Base-by-base conservation (phyloP, 2,113 vertebrate genomes). In the Crypturellus undulatus region DNA sequence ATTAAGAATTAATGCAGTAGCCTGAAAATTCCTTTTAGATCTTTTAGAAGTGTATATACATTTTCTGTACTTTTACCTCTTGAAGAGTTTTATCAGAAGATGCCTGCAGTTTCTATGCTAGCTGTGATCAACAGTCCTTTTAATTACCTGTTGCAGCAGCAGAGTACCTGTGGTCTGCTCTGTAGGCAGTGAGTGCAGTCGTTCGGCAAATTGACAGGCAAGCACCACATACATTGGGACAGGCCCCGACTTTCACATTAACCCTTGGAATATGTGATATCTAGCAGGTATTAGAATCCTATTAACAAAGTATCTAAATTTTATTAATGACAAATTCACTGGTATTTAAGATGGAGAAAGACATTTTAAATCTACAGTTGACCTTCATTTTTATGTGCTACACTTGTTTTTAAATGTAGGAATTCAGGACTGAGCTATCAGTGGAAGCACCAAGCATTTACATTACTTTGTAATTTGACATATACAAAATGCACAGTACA, bases 161-260 rank as follows among this genome's bases (percentile, higher is more conserved):
- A 0, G 22, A 40, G 19, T 42, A 32, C 17, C 47, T 67, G 0
- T 10, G 24, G 8, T 79, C 25, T 75, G 25, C 22, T 51, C 20
- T 65, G 34, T 30, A 52, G 38, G 5, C 30, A 0, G 0, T 25
- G 12, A 16, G 18, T 0, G 0, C 19, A 45, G 16, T 25, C 47
- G 16, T 8, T 51, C 12, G 43, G 32, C 59, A 28, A 77, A 28
- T 0, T 2, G 8, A 60, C 28, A 77, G 12, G 43, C 45, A 49
- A 73, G 26, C 19, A 32, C 21, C 52, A 38, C 6, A 14, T 73
- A 51, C n/a, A 16, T 45, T 73, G 80, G 22, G 5, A 12, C 85
- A 70, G 77, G 62, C 18, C 22, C 10, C 51, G 42, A 60, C 13
- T 67, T 51, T n/a, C 0, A 0, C 32, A 43, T 21, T 17, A 88